Percentiles rank a stretch among this genome's conserved stretches.
These are phyloP conservation scores for Xenops minutus DNA, from an alignment of 2,797 vertebrate genomes.

Conservation along the genomic window DNA sequence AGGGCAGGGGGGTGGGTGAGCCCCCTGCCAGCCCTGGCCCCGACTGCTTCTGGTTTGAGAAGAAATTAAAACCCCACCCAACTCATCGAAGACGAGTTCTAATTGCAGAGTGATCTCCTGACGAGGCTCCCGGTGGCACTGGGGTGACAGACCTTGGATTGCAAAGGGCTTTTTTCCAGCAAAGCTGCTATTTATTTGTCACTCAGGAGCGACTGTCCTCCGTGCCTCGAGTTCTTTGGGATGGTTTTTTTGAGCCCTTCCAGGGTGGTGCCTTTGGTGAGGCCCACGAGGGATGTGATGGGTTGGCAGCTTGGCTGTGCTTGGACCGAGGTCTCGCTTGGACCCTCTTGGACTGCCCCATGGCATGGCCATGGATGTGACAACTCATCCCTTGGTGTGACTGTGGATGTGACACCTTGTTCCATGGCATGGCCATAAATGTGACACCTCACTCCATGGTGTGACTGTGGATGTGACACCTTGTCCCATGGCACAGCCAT, in stretches of 20 bases:
- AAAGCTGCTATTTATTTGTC: slow-evolving; percentile 25
- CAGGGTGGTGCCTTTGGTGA: not conserved
- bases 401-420: not conserved
- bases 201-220: not conserved
- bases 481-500: not conserved
- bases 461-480: not conserved
- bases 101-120: not conserved
- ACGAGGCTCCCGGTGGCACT: not conserved
- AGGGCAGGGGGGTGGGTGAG: not conserved
- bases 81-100: not conserved
- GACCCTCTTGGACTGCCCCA: not conserved
- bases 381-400: not conserved
- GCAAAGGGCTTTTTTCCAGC: not conserved
- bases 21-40: not conserved
- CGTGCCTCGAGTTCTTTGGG: not conserved
- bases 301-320: not conserved
- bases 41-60: not conserved
- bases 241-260: not conserved
- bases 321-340: not conserved
- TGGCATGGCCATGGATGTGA: not conserved
- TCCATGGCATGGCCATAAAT: too few species aligned
- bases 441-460: not conserved
- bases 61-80: not conserved
- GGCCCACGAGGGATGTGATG: not conserved
- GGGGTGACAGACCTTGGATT: not conserved